A percentile compares a stretch with the other conserved stretches of the same genome.
Evolutionary conservation across 1,140 invertebrate genomes (phyloP).

Genomic region (Atta texana): DNA sequence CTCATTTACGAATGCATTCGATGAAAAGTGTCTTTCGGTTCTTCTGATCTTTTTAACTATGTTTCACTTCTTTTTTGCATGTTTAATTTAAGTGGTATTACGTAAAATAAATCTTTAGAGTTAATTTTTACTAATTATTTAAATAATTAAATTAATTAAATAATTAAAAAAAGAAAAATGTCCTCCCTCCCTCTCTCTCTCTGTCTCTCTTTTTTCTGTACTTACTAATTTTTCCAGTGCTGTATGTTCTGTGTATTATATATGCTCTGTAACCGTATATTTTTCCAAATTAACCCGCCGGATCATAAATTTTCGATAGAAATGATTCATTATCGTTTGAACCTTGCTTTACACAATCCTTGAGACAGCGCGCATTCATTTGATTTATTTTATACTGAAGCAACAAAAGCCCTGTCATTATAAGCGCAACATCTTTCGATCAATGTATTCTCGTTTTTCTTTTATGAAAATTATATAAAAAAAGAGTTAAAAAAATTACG

Average conservation of each 20-base stretch:
- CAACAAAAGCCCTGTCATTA: not conserved
- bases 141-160: constrained; percentile 25
- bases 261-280: not conserved
- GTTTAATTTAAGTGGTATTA: not conserved
- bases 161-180: not conserved
- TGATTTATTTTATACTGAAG: constrained; percentile 7
- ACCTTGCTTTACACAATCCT: not conserved
- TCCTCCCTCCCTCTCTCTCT: not conserved
- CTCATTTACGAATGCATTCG: constrained; percentile 26
- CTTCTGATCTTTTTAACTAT: not conserved
- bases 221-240: not conserved
- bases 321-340: not conserved
- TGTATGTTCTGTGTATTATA: not conserved
- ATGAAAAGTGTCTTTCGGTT: not conserved
- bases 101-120: not conserved
- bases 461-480: constrained; percentile 75
- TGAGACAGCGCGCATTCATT: not conserved
- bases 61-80: not conserved
- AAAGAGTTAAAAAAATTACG: constrained; percentile 33
- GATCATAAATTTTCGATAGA: not conserved
- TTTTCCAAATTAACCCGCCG: not conserved
- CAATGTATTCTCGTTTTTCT: constrained; percentile 30
- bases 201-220: not conserved
- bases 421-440: not conserved
- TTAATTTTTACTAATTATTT: constrained; percentile 11